phyloP scores from a whole-genome alignment of 2,888 invertebrate species.

The Lydus trimaculatus region DNA sequence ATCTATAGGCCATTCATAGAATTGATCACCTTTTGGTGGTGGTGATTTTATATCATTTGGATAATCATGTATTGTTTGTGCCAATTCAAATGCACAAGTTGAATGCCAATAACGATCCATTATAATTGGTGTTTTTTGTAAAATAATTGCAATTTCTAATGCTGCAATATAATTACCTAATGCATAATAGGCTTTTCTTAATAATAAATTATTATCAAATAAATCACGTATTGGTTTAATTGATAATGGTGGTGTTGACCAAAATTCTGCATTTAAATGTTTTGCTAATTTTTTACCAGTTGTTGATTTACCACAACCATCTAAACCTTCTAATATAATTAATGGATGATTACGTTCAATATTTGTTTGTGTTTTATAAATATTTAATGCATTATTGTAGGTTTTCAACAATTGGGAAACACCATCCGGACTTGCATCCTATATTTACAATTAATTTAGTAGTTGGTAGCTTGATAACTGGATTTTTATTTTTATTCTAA shows the following conservation, averaged over 20 bases:
- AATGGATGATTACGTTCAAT: constrained; percentile 53
- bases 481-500: not conserved
- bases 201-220: constrained; percentile 51
- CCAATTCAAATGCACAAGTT: constrained; percentile 59
- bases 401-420: constrained; percentile 43
- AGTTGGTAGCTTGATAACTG: not conserved
- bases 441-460: not conserved
- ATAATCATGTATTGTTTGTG: constrained; percentile 50
- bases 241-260: constrained; percentile 58
- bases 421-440: not conserved
- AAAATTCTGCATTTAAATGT: constrained; percentile 49
- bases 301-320: constrained; percentile 62
- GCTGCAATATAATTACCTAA: constrained; percentile 62
- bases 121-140: constrained; percentile 55
- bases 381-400: constrained; percentile 41
- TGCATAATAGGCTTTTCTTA: constrained; percentile 59
- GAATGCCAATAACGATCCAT: constrained; percentile 64
- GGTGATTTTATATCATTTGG: constrained; percentile 47
- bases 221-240: constrained; percentile 51
- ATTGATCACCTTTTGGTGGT: constrained; percentile 42
- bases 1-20: constrained; percentile 61
- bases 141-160: constrained; percentile 50
- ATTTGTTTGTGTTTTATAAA: constrained; percentile 20
- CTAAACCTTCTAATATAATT: constrained; percentile 61
- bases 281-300: constrained; percentile 53